Base-by-base conservation (phyloP, 2,797 vertebrate species). In the Champsocephalus esox region DNA sequence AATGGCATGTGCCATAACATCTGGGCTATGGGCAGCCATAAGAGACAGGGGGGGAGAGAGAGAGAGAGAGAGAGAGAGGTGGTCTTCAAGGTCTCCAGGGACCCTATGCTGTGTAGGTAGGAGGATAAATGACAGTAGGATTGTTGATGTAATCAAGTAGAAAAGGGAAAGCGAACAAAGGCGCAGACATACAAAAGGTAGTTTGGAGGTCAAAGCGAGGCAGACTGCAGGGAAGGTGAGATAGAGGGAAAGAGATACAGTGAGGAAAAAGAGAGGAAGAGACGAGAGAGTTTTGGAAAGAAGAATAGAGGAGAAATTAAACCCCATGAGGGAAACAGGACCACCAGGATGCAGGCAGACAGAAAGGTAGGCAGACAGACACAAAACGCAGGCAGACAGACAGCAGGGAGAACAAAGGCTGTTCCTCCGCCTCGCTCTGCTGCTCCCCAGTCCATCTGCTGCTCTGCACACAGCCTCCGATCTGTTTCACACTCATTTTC, bases 401-500 rank as follows among this genome's bases (percentile, higher is more conserved):
- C 79, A 85, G 80, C 61, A 72, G 80, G 66, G 84, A 89, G 88
- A 92, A 92, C 91, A 93, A 91, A 92, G 90, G 83, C 88, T 82
- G 84, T 90, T 92, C 86, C 88, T 92, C 76, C 48, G 72, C 88
- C 85, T 91, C 82, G 82, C 92, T 90, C 78, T 70, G 68, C 87
- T 91, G 87, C 89, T 86, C 85, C 84, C 70, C 76, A 41, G 75
- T 89, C 92, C 91, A 93, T 93, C 92, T 93, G 92, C 90, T 87
- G 86, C 86, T 85, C 88, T 84, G 86, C 83, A 82, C 83, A 82
- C 87, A 81, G 81, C 80, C 87, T 84, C 87, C 84, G 71, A 89
- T 88, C 78, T 83, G 83, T 83, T 89, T 91, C 88, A 89, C 89
- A 87, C 86, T 92, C 79, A 87, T 92, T 87, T 81, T 86, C 89